These are phyloP conservation scores for Platorchestia sp. DNA, from an alignment of 1,140 invertebrate species.

Conservation along the genomic window DNA sequence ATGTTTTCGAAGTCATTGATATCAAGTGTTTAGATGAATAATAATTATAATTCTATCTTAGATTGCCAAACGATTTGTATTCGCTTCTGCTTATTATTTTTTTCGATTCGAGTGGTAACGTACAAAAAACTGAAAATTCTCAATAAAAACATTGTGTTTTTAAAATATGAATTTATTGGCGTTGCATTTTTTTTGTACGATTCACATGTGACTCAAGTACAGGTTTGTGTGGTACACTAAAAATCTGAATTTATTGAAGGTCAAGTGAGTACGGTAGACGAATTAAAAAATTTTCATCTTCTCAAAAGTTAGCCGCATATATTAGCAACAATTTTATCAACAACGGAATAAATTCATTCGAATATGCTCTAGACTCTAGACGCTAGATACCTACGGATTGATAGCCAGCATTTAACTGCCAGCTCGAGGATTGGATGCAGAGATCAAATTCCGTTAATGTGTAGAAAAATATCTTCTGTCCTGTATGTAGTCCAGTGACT, in stretches of 20 bases:
- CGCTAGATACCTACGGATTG: neutral
- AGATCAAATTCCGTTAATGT: slow-evolving; percentile 10
- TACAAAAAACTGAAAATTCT: neutral
- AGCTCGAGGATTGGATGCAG: neutral
- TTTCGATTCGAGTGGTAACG: neutral
- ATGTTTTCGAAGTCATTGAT: no score
- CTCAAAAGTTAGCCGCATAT: neutral
- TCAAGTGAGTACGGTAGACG: neutral
- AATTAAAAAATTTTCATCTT: neutral
- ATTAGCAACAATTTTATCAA: neutral
- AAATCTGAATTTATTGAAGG: neutral
- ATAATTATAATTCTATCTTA: neutral
- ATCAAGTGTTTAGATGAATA: no score
- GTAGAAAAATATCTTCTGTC: slow-evolving; percentile 49
- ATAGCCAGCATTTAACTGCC: no score
- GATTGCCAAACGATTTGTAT: neutral
- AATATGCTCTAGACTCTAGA: neutral
- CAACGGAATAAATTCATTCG: neutral
- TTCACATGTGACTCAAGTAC: neutral
- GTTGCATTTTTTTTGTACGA: neutral
- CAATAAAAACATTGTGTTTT: no score
- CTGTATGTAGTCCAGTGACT: slow-evolving; percentile 53
- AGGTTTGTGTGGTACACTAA: neutral
- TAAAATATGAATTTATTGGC: neutral
- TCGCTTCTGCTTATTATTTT: neutral